phyloP scores from a whole-genome alignment of 2,888 invertebrate species.

The Allophyes oxyacanthae region DNA sequence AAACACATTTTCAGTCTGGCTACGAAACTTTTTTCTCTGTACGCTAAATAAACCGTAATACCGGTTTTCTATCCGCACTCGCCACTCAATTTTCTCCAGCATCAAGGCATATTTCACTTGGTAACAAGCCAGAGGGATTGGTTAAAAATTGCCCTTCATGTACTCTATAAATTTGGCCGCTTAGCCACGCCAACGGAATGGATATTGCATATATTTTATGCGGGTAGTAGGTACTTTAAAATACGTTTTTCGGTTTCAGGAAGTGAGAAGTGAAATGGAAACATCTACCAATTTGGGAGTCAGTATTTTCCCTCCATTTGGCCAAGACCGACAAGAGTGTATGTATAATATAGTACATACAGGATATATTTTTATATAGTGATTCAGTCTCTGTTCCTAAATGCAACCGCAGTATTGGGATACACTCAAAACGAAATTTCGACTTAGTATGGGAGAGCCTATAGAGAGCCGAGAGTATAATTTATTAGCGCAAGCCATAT shows the following conservation, averaged over 20 bases:
- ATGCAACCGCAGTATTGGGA: too few species aligned
- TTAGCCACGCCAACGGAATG: conserved; percentile 55
- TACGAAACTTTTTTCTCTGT: conserved; percentile 34
- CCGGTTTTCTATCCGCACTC: conserved; percentile 45
- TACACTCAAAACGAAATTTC: too few species aligned
- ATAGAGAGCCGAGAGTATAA: too few species aligned
- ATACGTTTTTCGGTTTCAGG: conserved; percentile 45
- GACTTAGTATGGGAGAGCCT: too few species aligned
- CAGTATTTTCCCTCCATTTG: too few species aligned
- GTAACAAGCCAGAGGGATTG: conserved; percentile 76
- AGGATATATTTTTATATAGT: too few species aligned
- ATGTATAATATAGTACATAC: too few species aligned
- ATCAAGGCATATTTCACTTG: conserved; percentile 58
- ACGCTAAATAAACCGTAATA: conserved; percentile 50
- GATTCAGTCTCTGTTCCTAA: too few species aligned
- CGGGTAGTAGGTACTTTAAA: conserved; percentile 28
- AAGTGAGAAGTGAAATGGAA: conserved; percentile 7
- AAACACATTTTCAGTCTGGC: conserved; percentile 34
- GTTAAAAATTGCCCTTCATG: conserved; percentile 80
- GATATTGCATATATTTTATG: conserved; percentile 60
- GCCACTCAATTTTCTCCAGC: conserved; percentile 57
- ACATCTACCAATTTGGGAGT: neutral
- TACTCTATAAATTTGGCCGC: conserved; percentile 75
- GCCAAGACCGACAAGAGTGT: too few species aligned
- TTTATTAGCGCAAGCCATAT: too few species aligned